Conservation (phyloP, 2,888 invertebrate genomes). For the Alloplasta piceator region DNA sequence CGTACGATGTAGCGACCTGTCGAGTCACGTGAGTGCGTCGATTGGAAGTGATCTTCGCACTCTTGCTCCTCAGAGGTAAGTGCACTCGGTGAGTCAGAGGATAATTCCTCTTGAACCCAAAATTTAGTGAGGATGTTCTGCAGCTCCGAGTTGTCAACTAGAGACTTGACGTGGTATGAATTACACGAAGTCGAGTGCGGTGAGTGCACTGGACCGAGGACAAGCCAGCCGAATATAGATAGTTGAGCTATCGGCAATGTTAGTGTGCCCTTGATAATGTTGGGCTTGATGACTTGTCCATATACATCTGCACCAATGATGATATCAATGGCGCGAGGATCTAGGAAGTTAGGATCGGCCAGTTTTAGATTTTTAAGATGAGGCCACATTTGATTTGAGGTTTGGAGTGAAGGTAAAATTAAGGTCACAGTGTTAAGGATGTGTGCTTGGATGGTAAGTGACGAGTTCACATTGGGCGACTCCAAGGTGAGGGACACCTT, state of each 20-base stretch:
- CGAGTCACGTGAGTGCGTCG: slow-evolving; percentile 19
- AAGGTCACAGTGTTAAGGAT: slow-evolving; percentile 39
- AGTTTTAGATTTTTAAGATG: slow-evolving; percentile 53
- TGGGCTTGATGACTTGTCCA: slow-evolving; percentile 58
- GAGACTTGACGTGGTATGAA: neutral
- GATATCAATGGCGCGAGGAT: slow-evolving; percentile 58
- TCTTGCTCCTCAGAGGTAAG: slow-evolving; percentile 31
- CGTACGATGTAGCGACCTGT: slow-evolving; percentile 30
- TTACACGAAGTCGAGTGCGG: neutral
- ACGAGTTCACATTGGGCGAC: neutral
- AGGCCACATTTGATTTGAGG: slow-evolving; percentile 34
- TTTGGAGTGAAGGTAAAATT: slow-evolving; percentile 43
- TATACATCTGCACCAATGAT: slow-evolving; percentile 63
- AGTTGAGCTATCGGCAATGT: slow-evolving; percentile 43
- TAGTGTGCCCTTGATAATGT: too few species aligned
- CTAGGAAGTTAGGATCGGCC: slow-evolving; percentile 61
- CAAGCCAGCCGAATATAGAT: slow-evolving; percentile 42
- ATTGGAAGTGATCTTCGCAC: slow-evolving; percentile 28
- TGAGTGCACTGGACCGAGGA: slow-evolving; percentile 34
- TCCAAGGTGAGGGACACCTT: slow-evolving; percentile 25
- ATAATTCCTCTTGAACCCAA: slow-evolving; percentile 34
- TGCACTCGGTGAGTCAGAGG: neutral
- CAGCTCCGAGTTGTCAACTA: neutral
- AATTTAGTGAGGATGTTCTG: slow-evolving; percentile 31
- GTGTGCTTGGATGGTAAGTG: too few species aligned